phyloP scores from a whole-genome alignment of 2,888 invertebrate species.

The Watsonalla binaria region DNA sequence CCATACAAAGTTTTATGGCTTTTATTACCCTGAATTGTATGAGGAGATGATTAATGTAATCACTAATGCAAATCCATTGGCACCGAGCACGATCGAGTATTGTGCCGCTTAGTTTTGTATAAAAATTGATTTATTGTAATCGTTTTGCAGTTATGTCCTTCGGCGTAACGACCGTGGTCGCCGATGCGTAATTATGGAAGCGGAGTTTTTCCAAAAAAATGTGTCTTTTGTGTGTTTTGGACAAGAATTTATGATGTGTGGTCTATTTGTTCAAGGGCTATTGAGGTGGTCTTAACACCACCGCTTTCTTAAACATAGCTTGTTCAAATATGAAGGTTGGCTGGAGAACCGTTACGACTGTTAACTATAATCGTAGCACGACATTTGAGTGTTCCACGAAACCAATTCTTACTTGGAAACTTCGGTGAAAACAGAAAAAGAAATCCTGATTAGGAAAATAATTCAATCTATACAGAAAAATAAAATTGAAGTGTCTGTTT shows the following conservation, averaged over 20 bases:
- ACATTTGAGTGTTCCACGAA: too few species aligned
- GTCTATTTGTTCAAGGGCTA: not conserved
- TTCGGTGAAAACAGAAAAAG: too few species aligned
- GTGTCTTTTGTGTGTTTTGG: not conserved
- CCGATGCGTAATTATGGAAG: conserved; percentile 8
- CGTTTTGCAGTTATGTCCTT: conserved; percentile 43
- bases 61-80: conserved; percentile 74
- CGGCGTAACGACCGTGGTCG: conserved; percentile 48
- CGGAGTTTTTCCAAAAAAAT: not conserved
- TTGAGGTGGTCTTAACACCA: too few species aligned
- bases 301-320: too few species aligned
- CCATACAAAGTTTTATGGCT: conserved; percentile 74
- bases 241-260: not conserved
- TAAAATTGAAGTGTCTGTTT: too few species aligned
- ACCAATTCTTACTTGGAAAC: too few species aligned
- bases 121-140: conserved; percentile 68
- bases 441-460: too few species aligned
- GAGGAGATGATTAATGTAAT: conserved; percentile 74
- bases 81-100: conserved; percentile 54
- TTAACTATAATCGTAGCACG: too few species aligned
- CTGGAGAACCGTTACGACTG: too few species aligned
- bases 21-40: conserved; percentile 68
- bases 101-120: conserved; percentile 60
- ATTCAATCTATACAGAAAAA: too few species aligned
- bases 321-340: too few species aligned